phyloP scores from a whole-genome alignment of 2,113 vertebrate genomes.

The Sigmodon hispidus region DNA sequence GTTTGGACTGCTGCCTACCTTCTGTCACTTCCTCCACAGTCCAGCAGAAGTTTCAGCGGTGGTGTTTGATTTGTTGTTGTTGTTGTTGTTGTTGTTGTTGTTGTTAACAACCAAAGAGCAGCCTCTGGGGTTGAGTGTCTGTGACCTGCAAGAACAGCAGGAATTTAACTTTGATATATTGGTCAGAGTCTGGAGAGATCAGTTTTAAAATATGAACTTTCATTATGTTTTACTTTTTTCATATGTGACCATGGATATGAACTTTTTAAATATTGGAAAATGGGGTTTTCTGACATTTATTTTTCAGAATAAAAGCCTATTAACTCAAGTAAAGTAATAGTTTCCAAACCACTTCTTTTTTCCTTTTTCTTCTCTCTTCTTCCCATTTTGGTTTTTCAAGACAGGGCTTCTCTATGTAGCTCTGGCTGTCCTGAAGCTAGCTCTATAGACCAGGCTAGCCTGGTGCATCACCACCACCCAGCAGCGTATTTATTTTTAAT shows the following conservation, averaged over 20 bases:
- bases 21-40: background rate
- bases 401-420: background rate
- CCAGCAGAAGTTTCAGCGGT: background rate
- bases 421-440: background rate
- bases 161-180: background rate
- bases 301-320: constrained; percentile 2
- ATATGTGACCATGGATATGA: background rate
- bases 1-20: background rate
- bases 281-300: constrained; percentile 11
- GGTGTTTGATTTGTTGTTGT: background rate
- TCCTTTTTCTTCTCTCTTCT: too few species aligned
- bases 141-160: background rate
- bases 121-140: background rate
- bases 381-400: background rate
- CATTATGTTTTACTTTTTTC: constrained; percentile 7
- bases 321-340: background rate
- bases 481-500: constrained; percentile 54
- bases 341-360: constrained; percentile 24
- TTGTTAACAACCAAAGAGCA: background rate
- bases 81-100: background rate
- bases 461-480: background rate
- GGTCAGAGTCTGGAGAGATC: background rate
- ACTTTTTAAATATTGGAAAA: constrained; percentile 33
- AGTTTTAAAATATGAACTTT: background rate
- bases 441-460: background rate